phyloP scores from a whole-genome alignment of 35 echinoderm and acorn worm genomes.

The Hemicentrotus pulcherrimus region DNA sequence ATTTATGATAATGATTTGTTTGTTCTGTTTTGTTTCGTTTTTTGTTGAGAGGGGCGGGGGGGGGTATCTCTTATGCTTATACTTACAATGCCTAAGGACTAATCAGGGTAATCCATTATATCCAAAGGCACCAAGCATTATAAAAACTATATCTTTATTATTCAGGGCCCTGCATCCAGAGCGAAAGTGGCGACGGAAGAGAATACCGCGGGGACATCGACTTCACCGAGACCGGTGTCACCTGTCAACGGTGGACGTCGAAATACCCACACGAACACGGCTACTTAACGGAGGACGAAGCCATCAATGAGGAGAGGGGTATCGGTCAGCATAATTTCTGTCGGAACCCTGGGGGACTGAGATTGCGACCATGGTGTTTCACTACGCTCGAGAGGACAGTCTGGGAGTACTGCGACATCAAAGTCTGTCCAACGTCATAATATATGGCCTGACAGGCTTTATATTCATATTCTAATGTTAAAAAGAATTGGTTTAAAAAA shows the following conservation, averaged over 20 bases:
- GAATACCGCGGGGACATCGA: constrained; percentile 87
- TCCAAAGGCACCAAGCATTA: background rate
- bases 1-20: too few species aligned
- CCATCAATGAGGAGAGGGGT: constrained; percentile 71
- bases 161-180: constrained; percentile 69
- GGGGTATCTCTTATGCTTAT: too few species aligned
- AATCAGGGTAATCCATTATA: too few species aligned
- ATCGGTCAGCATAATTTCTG: constrained; percentile 91
- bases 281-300: constrained; percentile 59
- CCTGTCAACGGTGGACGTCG: constrained; percentile 89
- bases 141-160: background rate
- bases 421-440: constrained; percentile 55
- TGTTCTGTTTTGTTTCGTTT: too few species aligned
- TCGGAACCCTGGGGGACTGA: constrained; percentile 80
- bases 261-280: constrained; percentile 86
- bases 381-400: constrained; percentile 77
- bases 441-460: background rate
- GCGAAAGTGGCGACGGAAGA: constrained; percentile 71
- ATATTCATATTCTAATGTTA: background rate
- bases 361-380: constrained; percentile 86
- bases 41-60: too few species aligned
- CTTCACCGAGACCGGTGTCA: constrained; percentile 77
- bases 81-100: too few species aligned
- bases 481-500: background rate
- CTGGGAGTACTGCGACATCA: constrained; percentile 88